A percentile compares a stretch with the other conserved stretches of the same genome.
Evolutionary conservation across 2,888 invertebrate genomes (phyloP).

Genomic region (Andrena marginata): DNA sequence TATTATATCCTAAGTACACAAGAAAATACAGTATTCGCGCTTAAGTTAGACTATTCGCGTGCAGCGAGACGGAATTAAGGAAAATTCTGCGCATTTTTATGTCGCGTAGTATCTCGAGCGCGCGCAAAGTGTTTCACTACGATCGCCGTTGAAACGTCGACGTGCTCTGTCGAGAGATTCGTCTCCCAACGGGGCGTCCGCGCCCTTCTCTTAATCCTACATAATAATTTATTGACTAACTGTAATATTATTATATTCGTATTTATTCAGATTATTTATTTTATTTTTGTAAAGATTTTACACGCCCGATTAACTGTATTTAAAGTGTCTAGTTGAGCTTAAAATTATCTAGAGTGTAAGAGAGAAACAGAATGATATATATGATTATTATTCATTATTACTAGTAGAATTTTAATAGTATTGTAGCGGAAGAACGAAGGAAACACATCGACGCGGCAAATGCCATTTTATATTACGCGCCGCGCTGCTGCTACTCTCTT

Average conservation of each 20-base stretch:
- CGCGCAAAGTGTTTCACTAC: slow-evolving; percentile 30
- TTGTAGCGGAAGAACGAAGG: slow-evolving; percentile 48
- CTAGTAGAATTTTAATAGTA: slow-evolving; percentile 56
- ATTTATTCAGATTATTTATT: slow-evolving; percentile 85
- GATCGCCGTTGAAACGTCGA: slow-evolving; percentile 40
- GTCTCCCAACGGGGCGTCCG: slow-evolving; percentile 31
- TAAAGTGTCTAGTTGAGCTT: slow-evolving; percentile 73
- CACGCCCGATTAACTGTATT: slow-evolving; percentile 75
- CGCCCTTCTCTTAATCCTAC: slow-evolving; percentile 70
- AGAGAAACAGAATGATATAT: slow-evolving; percentile 63
- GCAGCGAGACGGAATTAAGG: slow-evolving; percentile 23
- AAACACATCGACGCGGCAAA: slow-evolving; percentile 66
- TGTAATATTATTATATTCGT: slow-evolving; percentile 79
- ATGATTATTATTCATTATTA: slow-evolving; percentile 47
- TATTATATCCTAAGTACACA: slow-evolving; percentile 66
- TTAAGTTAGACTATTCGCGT: slow-evolving; percentile 58
- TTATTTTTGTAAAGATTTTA: slow-evolving; percentile 84
- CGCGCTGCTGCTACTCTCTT: slow-evolving; percentile 71
- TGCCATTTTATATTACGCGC: slow-evolving; percentile 68
- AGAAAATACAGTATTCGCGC: slow-evolving; percentile 67
- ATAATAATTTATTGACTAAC: slow-evolving; percentile 84
- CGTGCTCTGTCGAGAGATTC: background rate
- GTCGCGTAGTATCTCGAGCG: slow-evolving; percentile 33
- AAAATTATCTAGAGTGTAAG: slow-evolving; percentile 68
- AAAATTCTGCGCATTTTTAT: slow-evolving; percentile 27